These are phyloP conservation scores for Psettodes erumei DNA, from an alignment of 2,113 vertebrate genomes.

Conservation along the genomic window DNA sequence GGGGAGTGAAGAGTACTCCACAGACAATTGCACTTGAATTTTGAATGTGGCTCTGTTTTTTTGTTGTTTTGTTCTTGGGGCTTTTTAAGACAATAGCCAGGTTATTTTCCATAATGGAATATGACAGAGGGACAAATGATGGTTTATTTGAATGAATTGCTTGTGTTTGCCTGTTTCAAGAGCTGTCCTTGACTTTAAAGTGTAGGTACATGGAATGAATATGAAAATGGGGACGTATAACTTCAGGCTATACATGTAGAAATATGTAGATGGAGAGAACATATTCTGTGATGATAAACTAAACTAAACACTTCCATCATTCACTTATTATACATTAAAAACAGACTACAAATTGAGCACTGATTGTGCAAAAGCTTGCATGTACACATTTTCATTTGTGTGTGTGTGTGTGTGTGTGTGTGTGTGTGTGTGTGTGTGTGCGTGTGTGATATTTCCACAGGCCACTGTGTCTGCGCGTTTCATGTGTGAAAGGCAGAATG, in stretches of 20 bases:
- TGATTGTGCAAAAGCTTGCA: neutral
- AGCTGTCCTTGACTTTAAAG: conserved; percentile 13
- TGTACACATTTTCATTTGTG: no score
- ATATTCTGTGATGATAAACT: no score
- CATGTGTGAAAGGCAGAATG: conserved; percentile 23
- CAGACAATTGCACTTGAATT: conserved; percentile 75
- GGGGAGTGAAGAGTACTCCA: conserved; percentile 74
- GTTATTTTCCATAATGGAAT: conserved; percentile 66
- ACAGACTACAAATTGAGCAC: neutral
- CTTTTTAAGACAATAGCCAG: conserved; percentile 66
- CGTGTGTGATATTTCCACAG: conserved; percentile 2
- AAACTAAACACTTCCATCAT: neutral
- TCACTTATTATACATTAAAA: neutral
- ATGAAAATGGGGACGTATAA: conserved; percentile 2
- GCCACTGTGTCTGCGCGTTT: neutral
- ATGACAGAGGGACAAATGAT: conserved; percentile 44
- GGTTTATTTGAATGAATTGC: conserved; percentile 69
- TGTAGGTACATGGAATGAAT: conserved; percentile 11
- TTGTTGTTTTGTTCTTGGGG: conserved; percentile 19
- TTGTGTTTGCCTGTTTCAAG: conserved; percentile 40
- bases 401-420: conserved; percentile 26
- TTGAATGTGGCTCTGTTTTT: conserved; percentile 61
- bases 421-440: conserved; percentile 3
- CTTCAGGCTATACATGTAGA: neutral
- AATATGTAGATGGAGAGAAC: conserved; percentile 4